phyloP scores from a whole-genome alignment of 35 echinoderm and acorn worm species.

The Hemicentrotus pulcherrimus region DNA sequence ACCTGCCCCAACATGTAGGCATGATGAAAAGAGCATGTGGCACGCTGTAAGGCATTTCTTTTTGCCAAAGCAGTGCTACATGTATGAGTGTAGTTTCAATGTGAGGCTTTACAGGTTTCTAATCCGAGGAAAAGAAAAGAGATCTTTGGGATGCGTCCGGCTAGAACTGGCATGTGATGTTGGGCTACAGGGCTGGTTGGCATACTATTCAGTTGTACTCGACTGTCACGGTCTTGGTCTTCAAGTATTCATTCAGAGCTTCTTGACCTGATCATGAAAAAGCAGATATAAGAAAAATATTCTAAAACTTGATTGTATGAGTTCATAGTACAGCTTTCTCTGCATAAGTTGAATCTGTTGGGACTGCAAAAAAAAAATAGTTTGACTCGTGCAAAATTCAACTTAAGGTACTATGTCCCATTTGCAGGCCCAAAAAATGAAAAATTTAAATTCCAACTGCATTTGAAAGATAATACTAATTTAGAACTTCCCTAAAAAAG shows the following conservation, averaged over 20 bases:
- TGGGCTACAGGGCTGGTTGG: neutral
- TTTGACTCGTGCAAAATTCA: too few relatives aligned
- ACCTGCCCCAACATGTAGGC: neutral
- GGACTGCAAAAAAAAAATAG: too few relatives aligned
- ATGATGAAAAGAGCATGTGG: neutral
- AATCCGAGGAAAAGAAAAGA: neutral
- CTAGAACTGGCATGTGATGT: neutral
- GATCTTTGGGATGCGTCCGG: neutral
- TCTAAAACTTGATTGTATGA: neutral
- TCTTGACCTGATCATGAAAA: conserved; percentile 79
- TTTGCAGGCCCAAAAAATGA: too few relatives aligned
- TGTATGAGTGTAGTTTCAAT: neutral
- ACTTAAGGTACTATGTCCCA: too few relatives aligned
- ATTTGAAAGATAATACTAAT: too few relatives aligned
- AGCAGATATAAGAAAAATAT: neutral
- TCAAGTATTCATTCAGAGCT: conserved; percentile 90
- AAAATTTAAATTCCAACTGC: too few relatives aligned
- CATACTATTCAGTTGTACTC: conserved; percentile 57
- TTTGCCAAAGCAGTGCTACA: neutral
- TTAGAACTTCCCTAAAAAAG: too few relatives aligned
- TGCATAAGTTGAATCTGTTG: too few relatives aligned
- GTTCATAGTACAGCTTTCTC: neutral
- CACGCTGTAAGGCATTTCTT: neutral
- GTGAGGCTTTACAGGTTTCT: neutral
- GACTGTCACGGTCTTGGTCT: conserved; percentile 93